Percentiles rank a stretch among this genome's conserved stretches.
Evolutionary conservation across 1,140 invertebrate species (phyloP).

Genomic region (Battus philenor): DNA sequence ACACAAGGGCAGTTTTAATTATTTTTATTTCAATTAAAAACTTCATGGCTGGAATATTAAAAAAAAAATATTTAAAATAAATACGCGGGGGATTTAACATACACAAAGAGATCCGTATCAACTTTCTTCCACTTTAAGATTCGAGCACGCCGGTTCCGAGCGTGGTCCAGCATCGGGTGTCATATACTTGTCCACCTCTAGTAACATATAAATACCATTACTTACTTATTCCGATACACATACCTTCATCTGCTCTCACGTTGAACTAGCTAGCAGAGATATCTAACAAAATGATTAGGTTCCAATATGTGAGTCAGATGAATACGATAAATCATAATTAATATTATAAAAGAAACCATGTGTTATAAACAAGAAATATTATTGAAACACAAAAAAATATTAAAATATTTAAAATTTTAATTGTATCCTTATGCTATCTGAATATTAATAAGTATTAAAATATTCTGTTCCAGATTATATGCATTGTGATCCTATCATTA

Average conservation of each 20-base stretch:
- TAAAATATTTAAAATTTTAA: too few species aligned
- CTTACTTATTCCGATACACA: constrained; percentile 32
- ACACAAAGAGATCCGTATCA: constrained; percentile 20
- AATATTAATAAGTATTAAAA: too few species aligned
- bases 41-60: too few species aligned
- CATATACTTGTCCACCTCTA: constrained; percentile 23
- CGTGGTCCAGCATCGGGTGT: constrained; percentile 6
- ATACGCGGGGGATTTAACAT: constrained; percentile 19
- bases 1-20: too few species aligned
- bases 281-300: constrained; percentile 29
- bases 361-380: too few species aligned
- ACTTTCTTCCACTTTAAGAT: constrained; percentile 36
- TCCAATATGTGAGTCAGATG: constrained; percentile 33
- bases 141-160: constrained; percentile 33
- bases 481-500: constrained; percentile 29
- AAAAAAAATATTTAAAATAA: constrained; percentile 2
- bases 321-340: too few species aligned
- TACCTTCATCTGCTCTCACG: constrained; percentile 25
- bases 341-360: too few species aligned
- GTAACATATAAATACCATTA: constrained; percentile 55
- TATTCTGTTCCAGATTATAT: constrained; percentile 29
- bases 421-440: too few species aligned
- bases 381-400: too few species aligned
- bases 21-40: too few species aligned
- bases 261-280: constrained; percentile 12